Conservation (phyloP, 2,113 vertebrate species). For the Anas platyrhynchos region DNA sequence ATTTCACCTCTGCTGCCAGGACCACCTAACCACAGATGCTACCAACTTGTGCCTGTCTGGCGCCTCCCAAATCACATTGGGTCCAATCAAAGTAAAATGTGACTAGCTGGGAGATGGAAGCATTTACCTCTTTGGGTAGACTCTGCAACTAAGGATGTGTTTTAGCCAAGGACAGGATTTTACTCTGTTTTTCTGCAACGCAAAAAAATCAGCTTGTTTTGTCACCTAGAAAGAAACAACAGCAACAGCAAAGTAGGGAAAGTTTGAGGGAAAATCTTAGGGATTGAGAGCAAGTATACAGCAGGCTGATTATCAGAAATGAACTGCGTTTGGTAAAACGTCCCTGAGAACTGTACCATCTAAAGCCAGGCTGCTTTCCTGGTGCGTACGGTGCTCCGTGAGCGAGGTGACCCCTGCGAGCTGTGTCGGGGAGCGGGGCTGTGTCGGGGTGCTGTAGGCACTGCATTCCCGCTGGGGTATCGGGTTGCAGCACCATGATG, state of each 20-base stretch:
- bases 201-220: not conserved
- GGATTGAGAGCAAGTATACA: not conserved
- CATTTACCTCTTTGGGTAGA: not conserved
- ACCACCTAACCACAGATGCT: conserved; percentile 15
- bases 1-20: conserved; percentile 15
- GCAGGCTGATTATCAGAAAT: not conserved
- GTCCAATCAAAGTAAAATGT: conserved; percentile 30
- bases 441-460: conserved; percentile 36
- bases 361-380: conserved; percentile 21
- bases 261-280: not conserved
- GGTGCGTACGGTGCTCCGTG: not conserved
- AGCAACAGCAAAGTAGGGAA: not conserved
- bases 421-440: not conserved
- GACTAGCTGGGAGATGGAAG: not conserved
- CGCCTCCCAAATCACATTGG: not conserved
- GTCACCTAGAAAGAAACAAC: not conserved
- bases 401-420: conserved; percentile 27
- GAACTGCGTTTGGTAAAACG: conserved; percentile 9
- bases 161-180: not conserved
- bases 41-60: not conserved
- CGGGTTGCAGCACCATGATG: conserved; percentile 68
- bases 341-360: not conserved
- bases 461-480: conserved; percentile 69
- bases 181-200: not conserved
- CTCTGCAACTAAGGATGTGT: not conserved